These are phyloP conservation scores for Apis cerana DNA, from an alignment of 1,140 invertebrate genomes.

Conservation along the genomic window DNA sequence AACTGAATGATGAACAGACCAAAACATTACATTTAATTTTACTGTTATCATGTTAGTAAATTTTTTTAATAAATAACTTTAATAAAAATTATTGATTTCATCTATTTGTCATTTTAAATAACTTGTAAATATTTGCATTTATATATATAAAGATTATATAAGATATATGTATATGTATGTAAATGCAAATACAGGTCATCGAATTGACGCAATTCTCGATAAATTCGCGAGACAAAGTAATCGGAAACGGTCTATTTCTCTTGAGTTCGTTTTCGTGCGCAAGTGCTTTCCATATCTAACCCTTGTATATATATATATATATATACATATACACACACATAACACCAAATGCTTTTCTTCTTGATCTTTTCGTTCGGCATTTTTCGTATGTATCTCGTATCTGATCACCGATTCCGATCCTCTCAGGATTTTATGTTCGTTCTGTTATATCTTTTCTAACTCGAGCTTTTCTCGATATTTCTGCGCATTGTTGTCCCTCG, in stretches of 20 bases:
- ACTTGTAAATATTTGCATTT: too few species aligned
- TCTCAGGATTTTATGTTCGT: not conserved
- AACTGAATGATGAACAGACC: too few species aligned
- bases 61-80: too few species aligned
- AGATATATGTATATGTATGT: slow-evolving; percentile 1
- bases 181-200: slow-evolving; percentile 65
- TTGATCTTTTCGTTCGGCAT: not conserved
- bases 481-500: slow-evolving; percentile 41
- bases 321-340: not conserved
- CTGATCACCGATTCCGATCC: not conserved
- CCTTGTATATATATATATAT: not conserved
- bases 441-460: not conserved
- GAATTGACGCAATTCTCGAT: slow-evolving; percentile 66
- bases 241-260: slow-evolving; percentile 61
- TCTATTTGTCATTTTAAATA: too few species aligned
- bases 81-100: too few species aligned
- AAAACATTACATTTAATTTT: too few species aligned
- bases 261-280: slow-evolving; percentile 1
- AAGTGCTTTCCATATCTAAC: not conserved
- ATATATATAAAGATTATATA: too few species aligned
- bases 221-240: slow-evolving; percentile 54
- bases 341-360: not conserved
- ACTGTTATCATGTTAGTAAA: too few species aligned
- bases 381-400: not conserved
- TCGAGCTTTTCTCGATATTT: not conserved